These are phyloP conservation scores for Drosophila punjabiensis DNA, from an alignment of 1,140 invertebrate species.

Conservation along the genomic window DNA sequence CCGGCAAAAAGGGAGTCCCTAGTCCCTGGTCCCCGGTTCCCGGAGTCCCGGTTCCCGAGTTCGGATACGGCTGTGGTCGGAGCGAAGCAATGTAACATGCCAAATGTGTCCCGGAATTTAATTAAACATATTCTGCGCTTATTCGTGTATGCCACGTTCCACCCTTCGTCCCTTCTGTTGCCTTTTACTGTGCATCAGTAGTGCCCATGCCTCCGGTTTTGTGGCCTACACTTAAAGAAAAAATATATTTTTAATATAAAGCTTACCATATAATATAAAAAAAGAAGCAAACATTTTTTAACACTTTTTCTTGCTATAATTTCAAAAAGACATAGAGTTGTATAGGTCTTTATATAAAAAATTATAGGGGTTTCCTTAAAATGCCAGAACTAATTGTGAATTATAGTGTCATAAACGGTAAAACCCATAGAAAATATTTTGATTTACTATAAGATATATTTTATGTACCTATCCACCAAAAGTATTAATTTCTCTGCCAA, in stretches of 20 bases:
- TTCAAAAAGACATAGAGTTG: not conserved
- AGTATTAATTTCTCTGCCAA: too few relatives aligned
- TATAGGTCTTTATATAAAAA: too few relatives aligned
- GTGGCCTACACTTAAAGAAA: not conserved
- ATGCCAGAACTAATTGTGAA: not conserved
- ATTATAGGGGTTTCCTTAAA: too few relatives aligned
- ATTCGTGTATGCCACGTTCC: slow-evolving; percentile 68
- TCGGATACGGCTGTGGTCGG: slow-evolving; percentile 59
- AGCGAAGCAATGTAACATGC: slow-evolving; percentile 77
- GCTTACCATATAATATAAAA: rapidly evolving
- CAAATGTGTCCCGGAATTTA: slow-evolving; percentile 83
- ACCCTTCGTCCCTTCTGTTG: slow-evolving; percentile 7
- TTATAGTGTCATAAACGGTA: not conserved
- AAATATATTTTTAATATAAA: not conserved
- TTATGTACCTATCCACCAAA: too few relatives aligned
- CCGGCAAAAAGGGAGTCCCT: slow-evolving; percentile 4
- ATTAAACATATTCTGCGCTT: slow-evolving; percentile 83
- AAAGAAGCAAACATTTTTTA: not conserved
- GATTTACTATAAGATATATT: not conserved
- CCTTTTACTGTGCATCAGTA: slow-evolving; percentile 21
- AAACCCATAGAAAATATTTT: too few relatives aligned
- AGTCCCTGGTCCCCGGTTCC: not conserved
- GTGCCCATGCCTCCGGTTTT: slow-evolving; percentile 7
- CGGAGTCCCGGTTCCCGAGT: not conserved
- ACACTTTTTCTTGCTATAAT: not conserved